Percentiles rank a stretch among this genome's conserved stretches.
These are phyloP conservation scores for Synanthedon andrenaeformis DNA, from an alignment of 2,888 invertebrate genomes.

Conservation along the genomic window DNA sequence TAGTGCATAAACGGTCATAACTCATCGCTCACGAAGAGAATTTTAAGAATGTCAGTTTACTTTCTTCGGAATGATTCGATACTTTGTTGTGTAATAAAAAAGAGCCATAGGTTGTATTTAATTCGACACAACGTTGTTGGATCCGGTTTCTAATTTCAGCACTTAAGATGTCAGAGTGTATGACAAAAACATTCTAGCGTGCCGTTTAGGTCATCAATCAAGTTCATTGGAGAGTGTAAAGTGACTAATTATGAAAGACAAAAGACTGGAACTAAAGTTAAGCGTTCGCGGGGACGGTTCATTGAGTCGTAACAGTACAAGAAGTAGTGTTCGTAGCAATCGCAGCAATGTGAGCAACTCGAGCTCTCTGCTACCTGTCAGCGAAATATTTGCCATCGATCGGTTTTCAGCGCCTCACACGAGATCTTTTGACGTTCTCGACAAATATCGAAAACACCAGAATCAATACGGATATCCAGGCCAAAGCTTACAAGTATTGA, in stretches of 20 bases:
- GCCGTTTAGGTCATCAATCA: neutral
- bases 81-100: slow-evolving; percentile 25
- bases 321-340: slow-evolving; percentile 55
- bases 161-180: slow-evolving; percentile 22
- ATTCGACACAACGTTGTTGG: slow-evolving; percentile 24
- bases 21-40: slow-evolving; percentile 40
- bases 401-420: slow-evolving; percentile 50
- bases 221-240: slow-evolving; percentile 5
- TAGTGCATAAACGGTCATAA: slow-evolving; percentile 47
- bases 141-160: slow-evolving; percentile 24
- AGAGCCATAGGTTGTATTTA: slow-evolving; percentile 30
- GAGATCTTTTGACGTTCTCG: slow-evolving; percentile 48
- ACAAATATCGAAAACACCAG: slow-evolving; percentile 47
- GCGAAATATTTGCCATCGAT: slow-evolving; percentile 58
- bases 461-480: slow-evolving; percentile 51
- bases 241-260: slow-evolving; percentile 49
- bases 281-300: slow-evolving; percentile 64
- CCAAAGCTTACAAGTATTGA: slow-evolving; percentile 50
- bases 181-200: neutral
- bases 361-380: slow-evolving; percentile 41
- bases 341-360: slow-evolving; percentile 43
- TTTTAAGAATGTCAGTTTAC: slow-evolving; percentile 38
- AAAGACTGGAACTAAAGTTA: slow-evolving; percentile 58
- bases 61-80: slow-evolving; percentile 43
- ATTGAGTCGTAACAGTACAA: slow-evolving; percentile 42